These are phyloP conservation scores for Falcunculus frontatus DNA, from an alignment of 2,113 vertebrate genomes.

Conservation along the genomic window DNA sequence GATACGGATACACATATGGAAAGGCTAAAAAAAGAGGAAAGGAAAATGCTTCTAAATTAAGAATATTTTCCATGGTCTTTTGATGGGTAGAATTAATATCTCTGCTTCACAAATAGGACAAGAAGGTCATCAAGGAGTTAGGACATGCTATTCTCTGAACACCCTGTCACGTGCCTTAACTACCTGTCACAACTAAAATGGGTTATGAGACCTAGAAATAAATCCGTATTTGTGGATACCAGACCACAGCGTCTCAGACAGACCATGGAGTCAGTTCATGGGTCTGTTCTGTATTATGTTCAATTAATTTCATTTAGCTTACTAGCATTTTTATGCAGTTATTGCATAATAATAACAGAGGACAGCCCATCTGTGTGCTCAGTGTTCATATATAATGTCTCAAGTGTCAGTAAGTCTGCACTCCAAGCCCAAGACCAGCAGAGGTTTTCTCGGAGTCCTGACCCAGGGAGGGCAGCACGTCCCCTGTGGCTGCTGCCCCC, in stretches of 20 bases:
- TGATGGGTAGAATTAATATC: neutral
- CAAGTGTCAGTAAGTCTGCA: neutral
- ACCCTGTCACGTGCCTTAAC: neutral
- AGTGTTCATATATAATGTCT: neutral
- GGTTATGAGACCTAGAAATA: neutral
- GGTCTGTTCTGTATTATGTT: constrained; percentile 3
- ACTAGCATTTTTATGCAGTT: neutral
- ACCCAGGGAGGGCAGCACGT: neutral
- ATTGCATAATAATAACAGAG: neutral
- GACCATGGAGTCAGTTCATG: neutral
- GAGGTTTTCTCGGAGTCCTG: neutral
- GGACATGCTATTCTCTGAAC: neutral
- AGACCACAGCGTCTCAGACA: neutral
- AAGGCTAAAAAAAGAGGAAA: neutral
- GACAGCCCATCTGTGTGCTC: neutral
- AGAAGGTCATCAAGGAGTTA: neutral
- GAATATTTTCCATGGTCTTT: neutral
- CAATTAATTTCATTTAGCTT: constrained; percentile 15
- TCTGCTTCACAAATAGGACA: neutral
- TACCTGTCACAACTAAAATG: neutral
- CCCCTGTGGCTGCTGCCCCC: neutral
- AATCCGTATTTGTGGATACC: neutral
- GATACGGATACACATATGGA: neutral
- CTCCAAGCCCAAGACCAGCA: fast-evolving
- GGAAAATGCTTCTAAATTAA: neutral